A percentile compares a stretch with the other conserved stretches of the same genome.
phyloP scores from a whole-genome alignment of 92 coral and sea anemone species.

The Parazoanthus darwini region DNA sequence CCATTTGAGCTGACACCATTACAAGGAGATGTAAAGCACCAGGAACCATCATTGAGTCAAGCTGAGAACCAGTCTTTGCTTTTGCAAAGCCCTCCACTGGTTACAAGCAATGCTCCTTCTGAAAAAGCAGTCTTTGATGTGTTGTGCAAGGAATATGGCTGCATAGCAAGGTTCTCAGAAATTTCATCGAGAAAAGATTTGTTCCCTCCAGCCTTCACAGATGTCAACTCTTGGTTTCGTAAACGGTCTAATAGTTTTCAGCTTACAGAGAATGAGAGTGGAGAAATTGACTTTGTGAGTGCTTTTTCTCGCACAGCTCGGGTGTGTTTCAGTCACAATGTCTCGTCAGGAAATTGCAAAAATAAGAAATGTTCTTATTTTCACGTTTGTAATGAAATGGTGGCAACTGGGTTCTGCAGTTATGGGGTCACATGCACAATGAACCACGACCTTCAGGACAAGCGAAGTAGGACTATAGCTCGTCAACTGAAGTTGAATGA shows the following conservation, averaged over 20 bases:
- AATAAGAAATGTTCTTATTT: constrained; percentile 59
- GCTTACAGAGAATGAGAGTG: constrained; percentile 43
- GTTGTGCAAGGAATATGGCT: constrained; percentile 49
- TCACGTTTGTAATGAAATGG: constrained; percentile 66
- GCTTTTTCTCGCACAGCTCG: constrained; percentile 48
- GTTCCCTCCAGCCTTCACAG: constrained; percentile 47
- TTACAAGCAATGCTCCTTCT: not conserved
- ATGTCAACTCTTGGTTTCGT: constrained; percentile 46
- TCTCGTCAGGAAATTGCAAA: constrained; percentile 25
- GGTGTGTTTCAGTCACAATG: constrained; percentile 47
- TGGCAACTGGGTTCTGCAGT: constrained; percentile 61
- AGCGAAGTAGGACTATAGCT: constrained; percentile 52
- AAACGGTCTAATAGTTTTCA: constrained; percentile 45
- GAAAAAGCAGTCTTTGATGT: constrained; percentile 56
- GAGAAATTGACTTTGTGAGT: constrained; percentile 32
- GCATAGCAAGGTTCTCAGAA: constrained; percentile 40
- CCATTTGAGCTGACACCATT: not conserved
- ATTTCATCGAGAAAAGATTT: constrained; percentile 46
- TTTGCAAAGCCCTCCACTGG: not conserved
- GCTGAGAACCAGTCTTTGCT: not conserved
- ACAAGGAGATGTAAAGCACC: not conserved
- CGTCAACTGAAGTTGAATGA: constrained; percentile 43
- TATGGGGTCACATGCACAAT: constrained; percentile 54
- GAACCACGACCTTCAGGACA: constrained; percentile 55
- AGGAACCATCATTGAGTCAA: not conserved